A percentile compares a stretch with the other conserved stretches of the same genome.
phyloP scores from a whole-genome alignment of 1,140 invertebrate genomes.

The Aricia agestis region DNA sequence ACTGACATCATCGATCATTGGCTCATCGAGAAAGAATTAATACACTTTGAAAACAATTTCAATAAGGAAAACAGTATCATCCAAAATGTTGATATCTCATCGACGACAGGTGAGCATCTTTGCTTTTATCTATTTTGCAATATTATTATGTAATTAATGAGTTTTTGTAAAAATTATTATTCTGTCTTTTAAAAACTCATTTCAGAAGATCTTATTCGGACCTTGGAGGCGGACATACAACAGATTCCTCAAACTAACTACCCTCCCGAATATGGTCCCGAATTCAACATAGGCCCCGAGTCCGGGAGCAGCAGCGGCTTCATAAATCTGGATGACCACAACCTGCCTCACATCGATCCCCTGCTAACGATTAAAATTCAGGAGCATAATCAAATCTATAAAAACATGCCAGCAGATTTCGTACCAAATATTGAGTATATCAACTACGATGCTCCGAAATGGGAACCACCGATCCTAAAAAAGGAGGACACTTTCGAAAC shows the following conservation, averaged over 20 bases:
- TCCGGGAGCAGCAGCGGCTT: constrained; percentile 25
- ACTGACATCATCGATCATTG: constrained; percentile 37
- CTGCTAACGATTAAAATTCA: constrained; percentile 43
- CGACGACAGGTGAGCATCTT: background rate
- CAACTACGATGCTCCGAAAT: constrained; percentile 25
- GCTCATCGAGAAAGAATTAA: constrained; percentile 38
- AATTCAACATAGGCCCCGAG: constrained; percentile 38
- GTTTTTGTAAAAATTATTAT: background rate
- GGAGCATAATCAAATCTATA: constrained; percentile 17
- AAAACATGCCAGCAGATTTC: constrained; percentile 9
- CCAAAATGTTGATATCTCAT: background rate
- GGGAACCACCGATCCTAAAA: constrained; percentile 44
- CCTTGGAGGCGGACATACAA: background rate
- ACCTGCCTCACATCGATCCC: constrained; percentile 60
- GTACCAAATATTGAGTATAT: constrained; percentile 16
- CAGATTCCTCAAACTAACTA: constrained; percentile 20
- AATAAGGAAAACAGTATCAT: constrained; percentile 12
- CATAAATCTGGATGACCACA: constrained; percentile 48
- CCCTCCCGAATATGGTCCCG: constrained; percentile 59
- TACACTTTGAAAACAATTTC: constrained; percentile 29
- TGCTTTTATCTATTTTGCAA: too few relatives aligned
- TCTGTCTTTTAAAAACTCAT: background rate
- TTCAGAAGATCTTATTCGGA: constrained; percentile 16
- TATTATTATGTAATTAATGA: background rate
- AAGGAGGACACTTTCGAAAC: constrained; percentile 35